These are phyloP conservation scores for Drosophila kanapiae DNA, from an alignment of 1,140 invertebrate genomes.

Conservation along the genomic window DNA sequence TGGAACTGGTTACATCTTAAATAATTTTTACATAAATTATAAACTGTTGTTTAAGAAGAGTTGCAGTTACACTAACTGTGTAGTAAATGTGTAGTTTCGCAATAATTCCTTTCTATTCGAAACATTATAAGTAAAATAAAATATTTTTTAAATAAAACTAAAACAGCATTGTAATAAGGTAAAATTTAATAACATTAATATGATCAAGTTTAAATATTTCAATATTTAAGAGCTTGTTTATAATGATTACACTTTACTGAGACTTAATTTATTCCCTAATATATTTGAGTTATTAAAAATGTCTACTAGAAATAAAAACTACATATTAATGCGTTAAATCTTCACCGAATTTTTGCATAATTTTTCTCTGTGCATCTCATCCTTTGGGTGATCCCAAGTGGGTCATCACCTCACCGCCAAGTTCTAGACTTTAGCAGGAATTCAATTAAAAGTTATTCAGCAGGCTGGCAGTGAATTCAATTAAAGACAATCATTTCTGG, in stretches of 20 bases:
- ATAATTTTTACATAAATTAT: background rate
- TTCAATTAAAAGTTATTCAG: conserved; percentile 58
- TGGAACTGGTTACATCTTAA: background rate
- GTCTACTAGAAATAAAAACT: background rate
- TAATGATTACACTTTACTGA: background rate
- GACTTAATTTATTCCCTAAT: background rate
- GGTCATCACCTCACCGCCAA: conserved; percentile 54
- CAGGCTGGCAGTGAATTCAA: conserved; percentile 60
- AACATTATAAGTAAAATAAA: no score
- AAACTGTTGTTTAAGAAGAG: background rate
- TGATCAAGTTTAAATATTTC: no score
- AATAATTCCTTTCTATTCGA: no score
- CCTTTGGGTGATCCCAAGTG: conserved; percentile 37
- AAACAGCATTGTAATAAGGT: no score
- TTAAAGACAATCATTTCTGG: conserved; percentile 67
- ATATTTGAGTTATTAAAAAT: background rate
- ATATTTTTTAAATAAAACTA: no score
- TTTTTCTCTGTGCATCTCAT: conserved; percentile 8
- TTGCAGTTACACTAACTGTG: no score
- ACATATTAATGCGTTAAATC: background rate
- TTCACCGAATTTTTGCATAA: no score
- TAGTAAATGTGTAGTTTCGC: no score
- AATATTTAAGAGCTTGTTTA: background rate
- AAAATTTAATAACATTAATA: no score
- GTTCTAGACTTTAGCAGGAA: conserved; percentile 51